Percentiles rank a stretch among this genome's conserved stretches.
Conservation (phyloP, 2,888 invertebrate species). For the Himalopsyche kuldschensis region DNA sequence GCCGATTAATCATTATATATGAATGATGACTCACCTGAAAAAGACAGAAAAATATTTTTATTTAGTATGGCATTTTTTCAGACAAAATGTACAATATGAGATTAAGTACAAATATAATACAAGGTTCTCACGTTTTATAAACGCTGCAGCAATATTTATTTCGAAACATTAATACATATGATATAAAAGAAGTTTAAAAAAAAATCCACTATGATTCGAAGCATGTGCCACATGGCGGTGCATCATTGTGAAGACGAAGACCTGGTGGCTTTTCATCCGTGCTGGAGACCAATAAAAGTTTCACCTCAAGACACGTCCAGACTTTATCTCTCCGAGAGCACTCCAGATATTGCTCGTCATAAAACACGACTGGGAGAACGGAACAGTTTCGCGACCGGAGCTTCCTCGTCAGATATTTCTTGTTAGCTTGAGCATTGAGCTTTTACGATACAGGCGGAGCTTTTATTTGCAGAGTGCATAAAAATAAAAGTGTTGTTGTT, state of each 20-base stretch:
- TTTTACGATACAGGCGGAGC: constrained; percentile 21
- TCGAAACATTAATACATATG: too few relatives aligned
- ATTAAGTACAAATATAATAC: too few relatives aligned
- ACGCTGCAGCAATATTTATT: too few relatives aligned
- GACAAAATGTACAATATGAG: too few relatives aligned
- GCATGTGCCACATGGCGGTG: background rate
- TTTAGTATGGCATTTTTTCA: too few relatives aligned
- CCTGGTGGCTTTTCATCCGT: background rate
- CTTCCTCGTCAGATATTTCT: background rate
- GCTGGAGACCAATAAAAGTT: background rate
- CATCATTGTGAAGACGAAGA: background rate
- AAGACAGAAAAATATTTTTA: too few relatives aligned
- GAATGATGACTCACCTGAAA: too few relatives aligned
- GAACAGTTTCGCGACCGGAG: constrained; percentile 5
- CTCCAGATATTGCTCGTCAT: constrained; percentile 26
- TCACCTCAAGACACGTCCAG: constrained; percentile 21
- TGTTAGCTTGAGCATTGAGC: background rate
- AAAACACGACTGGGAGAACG: constrained; percentile 29
- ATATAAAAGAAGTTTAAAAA: too few relatives aligned
- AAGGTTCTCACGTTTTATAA: too few relatives aligned
- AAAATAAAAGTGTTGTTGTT: constrained; percentile 23
- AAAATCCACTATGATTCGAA: background rate
- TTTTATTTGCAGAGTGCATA: constrained; percentile 23
- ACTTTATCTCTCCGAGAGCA: constrained; percentile 24
- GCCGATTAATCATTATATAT: too few relatives aligned